phyloP scores from a whole-genome alignment of 2,888 invertebrate species.

The Incurvaria masculella region DNA sequence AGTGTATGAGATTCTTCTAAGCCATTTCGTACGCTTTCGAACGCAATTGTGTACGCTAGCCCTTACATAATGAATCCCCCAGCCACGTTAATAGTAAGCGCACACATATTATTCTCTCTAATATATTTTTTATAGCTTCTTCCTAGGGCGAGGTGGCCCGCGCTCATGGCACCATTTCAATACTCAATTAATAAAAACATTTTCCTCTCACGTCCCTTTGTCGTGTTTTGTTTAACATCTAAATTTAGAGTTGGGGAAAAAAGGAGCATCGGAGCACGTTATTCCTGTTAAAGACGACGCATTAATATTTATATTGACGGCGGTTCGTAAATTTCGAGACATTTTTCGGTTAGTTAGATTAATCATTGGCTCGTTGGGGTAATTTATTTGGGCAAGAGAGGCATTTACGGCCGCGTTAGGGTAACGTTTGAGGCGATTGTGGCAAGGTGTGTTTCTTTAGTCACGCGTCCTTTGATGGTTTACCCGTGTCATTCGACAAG shows the following conservation, averaged over 20 bases:
- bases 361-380: neutral
- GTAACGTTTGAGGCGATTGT: no score
- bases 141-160: neutral
- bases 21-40: no score
- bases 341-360: constrained; percentile 28
- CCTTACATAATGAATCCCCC: neutral
- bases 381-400: neutral
- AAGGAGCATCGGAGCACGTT: neutral
- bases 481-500: no score
- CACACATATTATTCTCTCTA: neutral
- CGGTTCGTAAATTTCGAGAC: constrained; percentile 32
- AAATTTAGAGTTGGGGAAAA: constrained; percentile 37
- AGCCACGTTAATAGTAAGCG: neutral
- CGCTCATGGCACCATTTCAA: constrained; percentile 8
- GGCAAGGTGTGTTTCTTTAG: neutral
- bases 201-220: constrained; percentile 24
- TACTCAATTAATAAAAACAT: constrained; percentile 44
- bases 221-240: constrained; percentile 52
- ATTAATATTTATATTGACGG: constrained; percentile 48
- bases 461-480: neutral
- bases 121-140: neutral
- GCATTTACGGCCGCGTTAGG: neutral
- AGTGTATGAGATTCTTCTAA: no score
- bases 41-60: neutral
- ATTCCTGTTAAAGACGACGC: constrained; percentile 30